Conservation (phyloP, 2,113 vertebrate genomes). For the Saccopteryx leptura region DNA sequence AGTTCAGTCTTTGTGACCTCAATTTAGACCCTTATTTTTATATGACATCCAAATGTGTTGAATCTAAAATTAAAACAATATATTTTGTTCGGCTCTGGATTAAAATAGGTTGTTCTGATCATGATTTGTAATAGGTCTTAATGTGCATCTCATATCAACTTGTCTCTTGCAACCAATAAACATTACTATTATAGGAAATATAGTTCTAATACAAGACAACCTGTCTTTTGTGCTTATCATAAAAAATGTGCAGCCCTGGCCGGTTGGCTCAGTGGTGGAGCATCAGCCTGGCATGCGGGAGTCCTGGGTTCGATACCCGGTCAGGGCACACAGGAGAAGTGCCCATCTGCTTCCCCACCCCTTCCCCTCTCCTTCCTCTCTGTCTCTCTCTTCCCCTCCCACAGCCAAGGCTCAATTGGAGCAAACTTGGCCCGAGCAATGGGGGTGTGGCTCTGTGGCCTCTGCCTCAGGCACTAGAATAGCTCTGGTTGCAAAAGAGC, state of each 20-base stretch:
- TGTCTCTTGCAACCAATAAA: slow-evolving; percentile 43
- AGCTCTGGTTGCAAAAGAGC: too few relatives aligned
- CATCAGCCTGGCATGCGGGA: too few relatives aligned
- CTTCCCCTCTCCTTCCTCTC: too few relatives aligned
- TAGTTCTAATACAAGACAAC: slow-evolving; percentile 62
- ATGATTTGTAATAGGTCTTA: slow-evolving; percentile 50
- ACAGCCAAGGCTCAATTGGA: too few relatives aligned
- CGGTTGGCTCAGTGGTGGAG: too few relatives aligned
- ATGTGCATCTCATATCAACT: background rate
- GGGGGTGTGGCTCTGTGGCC: too few relatives aligned
- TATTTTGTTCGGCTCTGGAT: background rate
- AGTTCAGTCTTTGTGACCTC: background rate
- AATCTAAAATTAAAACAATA: slow-evolving; percentile 63
- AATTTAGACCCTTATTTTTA: background rate
- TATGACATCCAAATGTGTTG: slow-evolving; percentile 17
- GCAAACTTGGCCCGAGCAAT: too few relatives aligned
- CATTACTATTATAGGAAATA: slow-evolving; percentile 41
- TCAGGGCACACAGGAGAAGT: too few relatives aligned
- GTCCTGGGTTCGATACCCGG: too few relatives aligned
- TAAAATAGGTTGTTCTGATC: background rate
- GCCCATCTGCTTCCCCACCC: too few relatives aligned
- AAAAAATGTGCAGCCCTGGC: background rate
- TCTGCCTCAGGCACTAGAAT: too few relatives aligned
- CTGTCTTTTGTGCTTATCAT: slow-evolving; percentile 58
- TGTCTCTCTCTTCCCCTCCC: too few relatives aligned